A percentile compares a stretch with the other conserved stretches of the same genome.
Conservation (phyloP, 2,797 vertebrate genomes). For the Kryptopterus vitreolus region DNA sequence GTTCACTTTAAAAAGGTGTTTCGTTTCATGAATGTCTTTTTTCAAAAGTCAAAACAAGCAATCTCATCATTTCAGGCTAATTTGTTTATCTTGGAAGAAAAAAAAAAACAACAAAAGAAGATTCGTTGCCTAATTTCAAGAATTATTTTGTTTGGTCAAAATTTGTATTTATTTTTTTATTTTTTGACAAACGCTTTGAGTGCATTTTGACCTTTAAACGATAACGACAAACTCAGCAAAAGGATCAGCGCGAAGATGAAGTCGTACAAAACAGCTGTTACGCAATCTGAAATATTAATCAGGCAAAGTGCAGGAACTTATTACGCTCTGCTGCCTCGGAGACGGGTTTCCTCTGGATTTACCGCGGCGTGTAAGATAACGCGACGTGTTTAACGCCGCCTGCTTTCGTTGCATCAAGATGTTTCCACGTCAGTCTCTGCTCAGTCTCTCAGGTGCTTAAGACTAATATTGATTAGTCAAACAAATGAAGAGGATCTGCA, state of each 20-base stretch:
- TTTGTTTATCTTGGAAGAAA: too few relatives aligned
- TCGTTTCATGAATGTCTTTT: too few relatives aligned
- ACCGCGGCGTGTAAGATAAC: constrained; percentile 45
- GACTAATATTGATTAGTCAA: background rate
- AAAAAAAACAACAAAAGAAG: too few relatives aligned
- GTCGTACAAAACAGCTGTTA: constrained; percentile 61
- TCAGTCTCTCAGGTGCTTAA: constrained; percentile 29
- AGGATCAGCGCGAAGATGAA: constrained; percentile 53
- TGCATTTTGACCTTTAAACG: constrained; percentile 18
- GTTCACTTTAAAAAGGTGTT: too few relatives aligned
- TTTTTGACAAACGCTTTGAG: too few relatives aligned
- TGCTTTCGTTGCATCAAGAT: constrained; percentile 4
- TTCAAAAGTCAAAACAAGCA: too few relatives aligned
- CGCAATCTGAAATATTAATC: constrained; percentile 77
- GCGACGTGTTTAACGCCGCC: constrained; percentile 23
- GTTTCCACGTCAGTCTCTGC: constrained; percentile 4
- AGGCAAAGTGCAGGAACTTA: constrained; percentile 60
- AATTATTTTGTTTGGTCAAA: too few relatives aligned
- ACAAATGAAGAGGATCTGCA: constrained; percentile 12
- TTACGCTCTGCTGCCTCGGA: constrained; percentile 64
- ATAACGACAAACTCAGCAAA: constrained; percentile 54
- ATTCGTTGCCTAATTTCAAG: too few relatives aligned
- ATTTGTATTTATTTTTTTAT: too few relatives aligned
- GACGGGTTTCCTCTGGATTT: constrained; percentile 66
- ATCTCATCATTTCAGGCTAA: too few relatives aligned